Conservation (phyloP, 2,113 vertebrate genomes). For the Nerophis lumbriciformis region DNA sequence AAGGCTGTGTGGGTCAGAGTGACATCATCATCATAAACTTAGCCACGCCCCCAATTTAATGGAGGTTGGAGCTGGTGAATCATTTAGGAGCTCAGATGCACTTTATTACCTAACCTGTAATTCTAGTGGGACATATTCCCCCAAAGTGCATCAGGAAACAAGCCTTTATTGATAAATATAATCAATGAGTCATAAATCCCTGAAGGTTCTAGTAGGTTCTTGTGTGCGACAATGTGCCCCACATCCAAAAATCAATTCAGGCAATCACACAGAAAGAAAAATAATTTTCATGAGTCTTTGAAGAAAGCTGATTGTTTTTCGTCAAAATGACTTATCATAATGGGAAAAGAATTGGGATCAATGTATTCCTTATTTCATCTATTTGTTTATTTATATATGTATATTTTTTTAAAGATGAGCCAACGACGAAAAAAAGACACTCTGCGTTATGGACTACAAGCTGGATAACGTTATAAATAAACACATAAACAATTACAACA, state of each 20-base stretch:
- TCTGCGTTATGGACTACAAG: no score
- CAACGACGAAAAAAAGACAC: no score
- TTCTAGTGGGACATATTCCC: conserved; percentile 49
- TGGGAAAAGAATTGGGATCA: no score
- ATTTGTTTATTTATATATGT: no score
- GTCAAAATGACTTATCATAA: not conserved
- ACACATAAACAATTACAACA: no score
- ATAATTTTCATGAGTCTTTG: not conserved
- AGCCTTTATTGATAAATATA: conserved; percentile 60
- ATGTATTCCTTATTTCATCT: no score
- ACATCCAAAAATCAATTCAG: conserved; percentile 19
- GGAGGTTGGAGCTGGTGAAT: conserved; percentile 67
- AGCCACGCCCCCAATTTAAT: conserved; percentile 51
- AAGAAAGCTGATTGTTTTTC: not conserved
- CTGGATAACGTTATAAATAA: no score
- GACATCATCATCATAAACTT: conserved; percentile 60
- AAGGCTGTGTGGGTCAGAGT: conserved; percentile 63
- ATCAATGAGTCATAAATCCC: conserved; percentile 62
- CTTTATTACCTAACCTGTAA: conserved; percentile 66
- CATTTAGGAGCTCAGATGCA: conserved; percentile 72
- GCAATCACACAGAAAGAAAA: conserved; percentile 14
- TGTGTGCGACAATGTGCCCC: conserved; percentile 17
- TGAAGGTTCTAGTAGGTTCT: conserved; percentile 22
- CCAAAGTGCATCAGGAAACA: conserved; percentile 73
- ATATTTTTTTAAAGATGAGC: no score